These are phyloP conservation scores for Emydura subglobosa DNA, from an alignment of 2,113 vertebrate species.

Conservation along the genomic window DNA sequence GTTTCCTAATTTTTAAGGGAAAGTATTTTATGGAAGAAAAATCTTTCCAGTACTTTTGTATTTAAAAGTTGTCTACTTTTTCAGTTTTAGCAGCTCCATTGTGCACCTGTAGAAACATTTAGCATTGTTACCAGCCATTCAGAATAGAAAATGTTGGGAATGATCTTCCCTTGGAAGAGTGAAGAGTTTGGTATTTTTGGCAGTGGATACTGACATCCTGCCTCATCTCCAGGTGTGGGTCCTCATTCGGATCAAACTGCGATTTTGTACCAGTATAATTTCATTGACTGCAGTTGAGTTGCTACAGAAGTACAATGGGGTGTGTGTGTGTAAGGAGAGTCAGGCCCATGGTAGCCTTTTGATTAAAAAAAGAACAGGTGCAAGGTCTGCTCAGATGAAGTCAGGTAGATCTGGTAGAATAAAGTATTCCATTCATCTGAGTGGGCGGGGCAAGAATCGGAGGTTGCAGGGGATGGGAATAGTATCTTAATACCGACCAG, in stretches of 20 bases:
- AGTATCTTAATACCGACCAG: conserved; percentile 27
- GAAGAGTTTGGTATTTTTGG: background rate
- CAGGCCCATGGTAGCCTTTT: background rate
- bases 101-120: fast-evolving
- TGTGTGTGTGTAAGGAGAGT: background rate
- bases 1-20: background rate
- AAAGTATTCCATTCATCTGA: conserved; percentile 17
- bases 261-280: background rate
- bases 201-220: background rate
- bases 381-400: background rate
- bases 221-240: background rate
- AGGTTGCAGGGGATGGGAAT: conserved; percentile 5
- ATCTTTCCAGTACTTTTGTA: background rate
- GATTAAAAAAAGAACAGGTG: background rate
- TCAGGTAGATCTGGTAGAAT: conserved; percentile 15
- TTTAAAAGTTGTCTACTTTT: background rate
- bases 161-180: background rate
- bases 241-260: background rate
- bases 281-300: background rate
- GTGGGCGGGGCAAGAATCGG: background rate
- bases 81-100: background rate
- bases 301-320: no score
- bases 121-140: background rate
- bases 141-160: background rate
- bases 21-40: background rate